Evolutionary conservation across 2,888 invertebrate genomes (phyloP), one percentile per base, ranked within the genome.

Genomic region (Hyposoter dolosus): DNA sequence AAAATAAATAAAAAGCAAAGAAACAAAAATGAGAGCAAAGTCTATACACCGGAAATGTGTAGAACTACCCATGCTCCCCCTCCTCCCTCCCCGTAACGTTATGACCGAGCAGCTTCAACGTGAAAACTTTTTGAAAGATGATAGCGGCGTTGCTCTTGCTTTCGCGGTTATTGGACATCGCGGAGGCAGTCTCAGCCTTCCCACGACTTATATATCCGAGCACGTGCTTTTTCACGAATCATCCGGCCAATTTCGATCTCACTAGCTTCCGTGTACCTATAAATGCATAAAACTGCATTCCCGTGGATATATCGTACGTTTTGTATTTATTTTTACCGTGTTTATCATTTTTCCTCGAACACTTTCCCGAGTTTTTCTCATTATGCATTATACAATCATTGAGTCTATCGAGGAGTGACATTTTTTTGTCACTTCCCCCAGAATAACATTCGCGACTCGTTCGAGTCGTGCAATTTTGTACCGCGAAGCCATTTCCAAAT

Each of bases 41-140:
- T 45, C 68, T 63, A 43, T 56, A 78, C 32, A 50, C 65, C 53
- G 60, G 65, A 82, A 68, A 68, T 75, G 66, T 56, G 75, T 65
- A 40, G 53, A 53, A 47, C 74, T 40, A 43, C 23, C 56, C 12
- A 56, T 78, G 43, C 71, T 74, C 28, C 74, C 40, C 40, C 40
- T 40, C 40, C 40, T 40, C 10, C 40, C 5, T 10, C 40, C 1
- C 40, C 40, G 28, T 43, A 40, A 56, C 43, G 68, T 68, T 56
- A 50, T 17, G 23, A 56, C 32, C 47, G 45, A 72, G 71, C 77
- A 63, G 72, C 40, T 53, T 19, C 60, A 81, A 69, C 82, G 60
- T 69, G 72, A 87, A 91, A 93, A 91, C 89, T 93, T 92, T 90
- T 90, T 90, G 91, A 92, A 91, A 91, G 91, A 92, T 93, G 76